Percentiles rank a stretch among this genome's conserved stretches.
Conservation (phyloP, 2,888 invertebrate genomes). For the Pristionchus maxplancki region DNA sequence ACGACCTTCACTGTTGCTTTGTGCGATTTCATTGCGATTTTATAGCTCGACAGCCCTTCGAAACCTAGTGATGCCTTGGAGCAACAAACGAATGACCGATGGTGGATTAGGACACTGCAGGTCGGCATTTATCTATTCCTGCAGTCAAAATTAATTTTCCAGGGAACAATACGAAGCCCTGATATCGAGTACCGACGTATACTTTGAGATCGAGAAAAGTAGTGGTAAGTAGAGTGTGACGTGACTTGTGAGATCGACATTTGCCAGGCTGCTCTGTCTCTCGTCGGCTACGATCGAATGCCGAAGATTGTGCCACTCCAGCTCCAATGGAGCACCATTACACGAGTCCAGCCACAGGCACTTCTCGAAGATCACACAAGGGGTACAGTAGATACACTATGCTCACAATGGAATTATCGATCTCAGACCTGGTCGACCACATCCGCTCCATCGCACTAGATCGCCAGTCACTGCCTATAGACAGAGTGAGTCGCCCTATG, state of each 20-base stretch:
- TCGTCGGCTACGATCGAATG: constrained; percentile 56
- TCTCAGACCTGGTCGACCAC: constrained; percentile 11
- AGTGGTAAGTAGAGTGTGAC: constrained; percentile 58
- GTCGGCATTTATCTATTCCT: not conserved
- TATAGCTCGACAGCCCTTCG: constrained; percentile 63
- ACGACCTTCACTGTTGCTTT: no score
- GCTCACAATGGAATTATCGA: not conserved
- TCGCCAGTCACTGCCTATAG: constrained; percentile 10
- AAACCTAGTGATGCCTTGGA: constrained; percentile 63
- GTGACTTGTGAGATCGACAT: not conserved
- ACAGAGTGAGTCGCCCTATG: not conserved
- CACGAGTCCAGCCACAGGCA: not conserved
- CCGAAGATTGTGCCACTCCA: not conserved
- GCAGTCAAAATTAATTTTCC: not conserved
- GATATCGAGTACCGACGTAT: constrained; percentile 67
- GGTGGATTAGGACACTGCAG: constrained; percentile 66
- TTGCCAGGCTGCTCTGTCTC: constrained; percentile 55
- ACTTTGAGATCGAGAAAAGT: constrained; percentile 64
- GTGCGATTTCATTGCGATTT: not conserved
- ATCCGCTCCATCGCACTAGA: constrained; percentile 44
- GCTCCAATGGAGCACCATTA: not conserved
- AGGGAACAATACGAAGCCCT: constrained; percentile 69
- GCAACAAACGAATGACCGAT: constrained; percentile 62
- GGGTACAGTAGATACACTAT: not conserved
- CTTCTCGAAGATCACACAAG: constrained; percentile 1